Evolutionary conservation across 2,888 invertebrate genomes (phyloP).

Genomic region (Limnephilus marmoratus): DNA sequence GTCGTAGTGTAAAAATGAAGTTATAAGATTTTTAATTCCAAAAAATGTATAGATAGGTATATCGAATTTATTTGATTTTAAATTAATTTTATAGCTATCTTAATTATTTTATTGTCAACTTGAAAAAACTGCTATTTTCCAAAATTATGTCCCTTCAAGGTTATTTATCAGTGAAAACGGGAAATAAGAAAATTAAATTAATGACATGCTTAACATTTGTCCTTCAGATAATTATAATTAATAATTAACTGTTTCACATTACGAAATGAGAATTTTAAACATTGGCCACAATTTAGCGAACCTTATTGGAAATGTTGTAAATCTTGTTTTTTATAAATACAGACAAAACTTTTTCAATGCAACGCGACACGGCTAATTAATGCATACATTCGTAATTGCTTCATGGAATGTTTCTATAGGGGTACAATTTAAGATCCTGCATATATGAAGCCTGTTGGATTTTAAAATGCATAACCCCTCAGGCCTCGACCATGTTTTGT

Average conservation of each 20-base stretch:
- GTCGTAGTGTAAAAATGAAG: no score
- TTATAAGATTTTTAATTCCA: no score
- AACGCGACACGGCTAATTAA: neutral
- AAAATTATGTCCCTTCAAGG: neutral
- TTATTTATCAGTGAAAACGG: neutral
- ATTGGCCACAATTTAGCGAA: neutral
- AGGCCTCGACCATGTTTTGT: no score
- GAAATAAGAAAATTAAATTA: neutral
- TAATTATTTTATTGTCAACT: neutral
- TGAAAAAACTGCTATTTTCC: neutral
- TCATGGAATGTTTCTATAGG: neutral
- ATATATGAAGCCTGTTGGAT: neutral
- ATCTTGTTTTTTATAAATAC: neutral
- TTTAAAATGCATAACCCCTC: neutral
- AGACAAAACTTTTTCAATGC: no score
- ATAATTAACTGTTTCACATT: neutral
- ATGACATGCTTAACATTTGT: neutral
- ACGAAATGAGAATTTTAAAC: neutral
- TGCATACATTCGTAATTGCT: neutral
- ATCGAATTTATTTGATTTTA: no score
- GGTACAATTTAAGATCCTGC: neutral
- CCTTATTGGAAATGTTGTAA: neutral
- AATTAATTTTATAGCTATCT: no score
- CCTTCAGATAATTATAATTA: neutral
- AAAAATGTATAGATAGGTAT: no score